Evolutionary conservation across 2,888 invertebrate genomes (phyloP).

Genomic region (Parochlus steinenii): DNA sequence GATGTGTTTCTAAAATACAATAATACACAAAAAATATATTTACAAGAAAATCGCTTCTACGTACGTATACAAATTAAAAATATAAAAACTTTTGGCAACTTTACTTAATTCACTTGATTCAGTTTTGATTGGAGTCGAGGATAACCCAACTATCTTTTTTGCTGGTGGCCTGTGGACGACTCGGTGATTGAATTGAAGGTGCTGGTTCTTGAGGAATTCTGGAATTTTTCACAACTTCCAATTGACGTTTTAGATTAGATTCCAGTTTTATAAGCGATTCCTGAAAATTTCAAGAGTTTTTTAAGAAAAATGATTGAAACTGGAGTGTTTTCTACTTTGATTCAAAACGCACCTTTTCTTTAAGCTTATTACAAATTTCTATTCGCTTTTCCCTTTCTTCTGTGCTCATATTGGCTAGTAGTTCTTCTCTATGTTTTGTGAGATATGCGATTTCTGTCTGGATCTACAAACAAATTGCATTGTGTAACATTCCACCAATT

Average conservation of each 20-base stretch:
- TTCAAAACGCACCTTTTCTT: slow-evolving; percentile 23
- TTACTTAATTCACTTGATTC: too few species aligned
- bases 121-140: too few species aligned
- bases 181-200: too few species aligned
- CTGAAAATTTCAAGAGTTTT: slow-evolving; percentile 1
- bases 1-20: too few species aligned
- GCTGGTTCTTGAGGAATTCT: too few species aligned
- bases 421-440: slow-evolving; percentile 58
- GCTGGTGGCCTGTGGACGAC: too few species aligned
- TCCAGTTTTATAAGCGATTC: slow-evolving; percentile 11
- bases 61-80: too few species aligned
- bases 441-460: slow-evolving; percentile 74
- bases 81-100: too few species aligned
- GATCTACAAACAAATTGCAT: slow-evolving; percentile 28
- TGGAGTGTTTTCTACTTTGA: background rate
- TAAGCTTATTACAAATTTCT: slow-evolving; percentile 25
- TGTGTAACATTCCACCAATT: background rate
- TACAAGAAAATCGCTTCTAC: too few species aligned
- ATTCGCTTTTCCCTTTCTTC: slow-evolving; percentile 24
- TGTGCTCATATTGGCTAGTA: slow-evolving; percentile 36
- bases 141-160: too few species aligned
- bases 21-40: too few species aligned
- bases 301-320: background rate
- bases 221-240: slow-evolving; percentile 8
- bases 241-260: slow-evolving; percentile 3